Base-by-base conservation (phyloP, 2,113 vertebrate genomes). In the Caracal caracal region DNA sequence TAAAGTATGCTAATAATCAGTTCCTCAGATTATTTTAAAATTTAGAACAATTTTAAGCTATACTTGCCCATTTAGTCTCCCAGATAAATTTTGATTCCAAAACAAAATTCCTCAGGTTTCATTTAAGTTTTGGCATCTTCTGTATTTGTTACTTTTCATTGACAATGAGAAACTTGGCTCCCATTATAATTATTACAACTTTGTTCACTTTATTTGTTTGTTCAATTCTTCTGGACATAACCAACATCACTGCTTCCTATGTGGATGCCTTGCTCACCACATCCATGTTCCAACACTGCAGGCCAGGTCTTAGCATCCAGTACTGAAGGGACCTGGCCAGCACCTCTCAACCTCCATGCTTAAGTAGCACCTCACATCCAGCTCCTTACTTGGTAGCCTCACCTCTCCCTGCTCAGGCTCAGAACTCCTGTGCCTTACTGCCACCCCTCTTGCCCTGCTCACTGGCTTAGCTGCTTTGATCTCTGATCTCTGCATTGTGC, bases 11-110 rank as follows among this genome's bases (percentile, higher is more conserved):
- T 90, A 71, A 66, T 83, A 88, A 76, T 82, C 22, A 56, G 47
- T 83, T 89, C 20, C 78, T 93, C 10, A 63, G n/a, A 40, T 51
- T 78, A 85, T 88, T 76, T 84, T 66, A 8, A 68, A 96, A 84
- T 73, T 71, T 85, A 70, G 24, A 90, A 73, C 35, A 56, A 17
- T 90, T 85, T 65, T 56, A 56, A 80, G 63, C 24, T 78, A 33
- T 6, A 63, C 22, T 63, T 84, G 43, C 47, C 47, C 51, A 10
- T 51, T 71, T 93, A 11, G 71, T 78, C n/a, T 70, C 40, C 24
- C 22, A 43, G 51, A 13, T 90, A 71, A 84, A 84, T 93, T 63
- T 90, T 53, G 80, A 85, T 90, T 80, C 28, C 24, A 28, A 71
- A 93, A 85, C 80, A 84, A 70, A 93, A 43, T 89, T 82, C 65